Evolutionary conservation across 2,888 invertebrate species (phyloP), one percentile per base, ranked within the genome.

Genomic region (Meghimatium bilineatum): DNA sequence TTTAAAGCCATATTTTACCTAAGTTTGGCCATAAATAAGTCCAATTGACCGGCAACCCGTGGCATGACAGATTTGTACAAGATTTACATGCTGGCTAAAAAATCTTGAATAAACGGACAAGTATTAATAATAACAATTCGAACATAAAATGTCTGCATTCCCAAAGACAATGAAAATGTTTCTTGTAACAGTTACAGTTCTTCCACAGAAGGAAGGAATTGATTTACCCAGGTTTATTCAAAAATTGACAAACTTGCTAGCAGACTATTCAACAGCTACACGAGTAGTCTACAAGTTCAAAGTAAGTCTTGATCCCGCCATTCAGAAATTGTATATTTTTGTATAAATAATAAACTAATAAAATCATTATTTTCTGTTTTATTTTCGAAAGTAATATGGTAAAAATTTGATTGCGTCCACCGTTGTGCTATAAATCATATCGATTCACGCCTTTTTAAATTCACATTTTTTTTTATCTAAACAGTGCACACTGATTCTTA

Each of bases 211-310:
- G 36, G 87, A 88, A 69, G 86, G 85, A n/a, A 82, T 88, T n/a
- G 89, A 90, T 77, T 83, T 90, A 14, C 88, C 88, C 14, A 77
- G 86, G 12, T 86, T 86, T 72, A 83, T 90, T 49, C 85, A 85
- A 20, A 89, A 89, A 82, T 84, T 90, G 34, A 81, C 85, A 26
- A 86, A 78, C 17, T 44, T 90, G 32, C 83, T 90, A 5, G 79
- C 85, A 66, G 88, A 87, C 74, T 90, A 90, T 79, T 84, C 89
- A 1, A 87, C 86, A 56, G 88, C 87, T 14, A 89, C 89, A 29
- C 87, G 86, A 80, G 88, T 89, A 63, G 52, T 90, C 77, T 87
- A 90, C 87, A 89, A 87, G 82, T 90, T 88, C 77, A 90, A 90
- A 88, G 90, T 89, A 86, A 74, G 86, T 72, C 20, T 63, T 44